Evolutionary conservation across 2,797 vertebrate species (phyloP).

Genomic region (Rhodeus uyekii): DNA sequence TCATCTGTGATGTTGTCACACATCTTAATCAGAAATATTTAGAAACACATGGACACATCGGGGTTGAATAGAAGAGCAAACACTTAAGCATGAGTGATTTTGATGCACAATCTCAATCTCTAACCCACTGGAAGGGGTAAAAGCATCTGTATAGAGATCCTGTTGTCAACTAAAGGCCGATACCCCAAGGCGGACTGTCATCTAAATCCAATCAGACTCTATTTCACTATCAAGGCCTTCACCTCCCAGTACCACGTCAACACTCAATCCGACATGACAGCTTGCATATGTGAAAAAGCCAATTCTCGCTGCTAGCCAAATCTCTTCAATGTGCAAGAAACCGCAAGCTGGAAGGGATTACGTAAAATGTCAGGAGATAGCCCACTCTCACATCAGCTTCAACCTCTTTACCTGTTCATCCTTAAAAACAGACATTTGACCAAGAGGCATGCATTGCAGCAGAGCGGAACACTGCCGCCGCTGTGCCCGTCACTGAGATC

Average conservation of each 20-base stretch:
- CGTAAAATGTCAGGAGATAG: constrained; percentile 95
- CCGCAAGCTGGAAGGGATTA: constrained; percentile 89
- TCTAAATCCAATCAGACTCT: constrained; percentile 83
- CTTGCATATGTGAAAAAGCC: constrained; percentile 98
- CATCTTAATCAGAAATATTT: constrained; percentile 13
- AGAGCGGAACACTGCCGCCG: constrained; percentile 66
- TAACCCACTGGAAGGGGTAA: constrained; percentile 72
- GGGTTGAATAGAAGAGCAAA: neutral
- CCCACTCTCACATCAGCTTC: constrained; percentile 67
- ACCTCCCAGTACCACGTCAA: constrained; percentile 73
- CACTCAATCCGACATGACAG: constrained; percentile 88
- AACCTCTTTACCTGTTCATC: constrained; percentile 90
- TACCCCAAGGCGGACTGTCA: constrained; percentile 76
- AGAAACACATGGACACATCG: constrained; percentile 8
- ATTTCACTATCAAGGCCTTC: constrained; percentile 79
- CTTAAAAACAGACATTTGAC: constrained; percentile 89
- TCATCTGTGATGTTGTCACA: constrained; percentile 47
- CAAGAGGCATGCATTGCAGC: constrained; percentile 85
- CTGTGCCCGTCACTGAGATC: constrained; percentile 92
- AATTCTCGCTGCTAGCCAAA: constrained; percentile 93
- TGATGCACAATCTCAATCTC: constrained; percentile 54
- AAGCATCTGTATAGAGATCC: constrained; percentile 70
- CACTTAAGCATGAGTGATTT: neutral
- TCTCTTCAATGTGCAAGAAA: constrained; percentile 87
- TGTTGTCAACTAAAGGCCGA: constrained; percentile 76